Conservation (phyloP, 1,140 invertebrate genomes). For the Druon quercuslanigerum region DNA sequence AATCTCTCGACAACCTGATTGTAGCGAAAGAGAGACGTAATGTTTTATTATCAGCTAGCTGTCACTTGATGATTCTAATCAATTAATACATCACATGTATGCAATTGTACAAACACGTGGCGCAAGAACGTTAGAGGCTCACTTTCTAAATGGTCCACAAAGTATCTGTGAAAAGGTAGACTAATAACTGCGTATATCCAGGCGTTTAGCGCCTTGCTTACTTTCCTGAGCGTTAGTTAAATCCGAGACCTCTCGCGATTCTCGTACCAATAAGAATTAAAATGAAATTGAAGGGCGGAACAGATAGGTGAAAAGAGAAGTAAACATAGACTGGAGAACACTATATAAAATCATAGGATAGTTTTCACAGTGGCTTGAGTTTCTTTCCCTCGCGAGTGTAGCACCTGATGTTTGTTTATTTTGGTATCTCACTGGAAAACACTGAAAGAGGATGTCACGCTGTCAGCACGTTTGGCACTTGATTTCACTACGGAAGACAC, state of each 20-base stretch:
- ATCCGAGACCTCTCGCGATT: too few relatives aligned
- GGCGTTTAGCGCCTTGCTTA: too few relatives aligned
- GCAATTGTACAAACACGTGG: conserved; percentile 8
- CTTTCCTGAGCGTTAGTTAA: too few relatives aligned
- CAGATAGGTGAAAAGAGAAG: too few relatives aligned
- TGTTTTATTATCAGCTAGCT: neutral
- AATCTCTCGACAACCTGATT: neutral
- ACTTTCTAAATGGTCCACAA: neutral
- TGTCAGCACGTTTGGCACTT: too few relatives aligned
- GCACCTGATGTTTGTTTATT: conserved; percentile 28
- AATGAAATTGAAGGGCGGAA: too few relatives aligned
- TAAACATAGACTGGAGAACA: too few relatives aligned
- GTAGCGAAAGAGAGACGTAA: neutral
- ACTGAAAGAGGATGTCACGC: neutral
- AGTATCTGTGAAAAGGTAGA: neutral
- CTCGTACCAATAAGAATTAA: too few relatives aligned
- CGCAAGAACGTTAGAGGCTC: neutral
- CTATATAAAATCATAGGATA: too few relatives aligned
- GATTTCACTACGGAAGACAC: neutral
- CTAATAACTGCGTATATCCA: neutral
- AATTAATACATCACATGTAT: neutral
- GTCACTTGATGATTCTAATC: neutral
- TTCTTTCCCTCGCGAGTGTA: neutral
- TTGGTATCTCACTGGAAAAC: neutral
- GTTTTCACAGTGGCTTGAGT: conserved; percentile 1